Percentiles rank a stretch among this genome's conserved stretches.
phyloP scores from a whole-genome alignment of 2,113 vertebrate species.

The Xenus cinereus region DNA sequence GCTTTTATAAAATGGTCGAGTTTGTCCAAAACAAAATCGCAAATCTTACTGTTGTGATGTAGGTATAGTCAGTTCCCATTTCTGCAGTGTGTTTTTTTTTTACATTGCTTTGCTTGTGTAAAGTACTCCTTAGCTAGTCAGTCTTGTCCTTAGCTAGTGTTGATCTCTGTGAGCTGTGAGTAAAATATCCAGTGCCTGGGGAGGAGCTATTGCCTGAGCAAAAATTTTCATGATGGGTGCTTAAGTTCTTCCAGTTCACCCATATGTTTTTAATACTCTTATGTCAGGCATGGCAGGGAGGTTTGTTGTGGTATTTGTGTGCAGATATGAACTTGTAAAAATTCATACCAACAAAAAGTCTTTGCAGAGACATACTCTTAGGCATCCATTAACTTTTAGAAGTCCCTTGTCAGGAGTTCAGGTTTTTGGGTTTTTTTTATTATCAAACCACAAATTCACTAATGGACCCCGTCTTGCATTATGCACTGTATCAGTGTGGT shows the following conservation, averaged over 20 bases:
- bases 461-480: not conserved
- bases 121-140: not conserved
- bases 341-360: not conserved
- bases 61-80: not conserved
- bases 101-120: not conserved
- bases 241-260: not conserved
- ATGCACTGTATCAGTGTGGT: not conserved
- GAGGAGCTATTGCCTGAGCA: not conserved
- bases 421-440: not conserved
- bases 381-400: not conserved
- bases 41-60: not conserved
- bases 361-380: not conserved
- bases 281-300: not conserved
- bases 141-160: rapidly evolving
- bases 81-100: not conserved
- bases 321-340: not conserved
- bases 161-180: not conserved
- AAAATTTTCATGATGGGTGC: not conserved
- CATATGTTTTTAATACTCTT: not conserved
- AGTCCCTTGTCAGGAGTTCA: not conserved
- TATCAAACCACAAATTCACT: not conserved
- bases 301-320: not conserved
- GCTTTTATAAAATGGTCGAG: not conserved
- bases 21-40: not conserved
- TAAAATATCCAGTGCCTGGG: not conserved